phyloP scores from a whole-genome alignment of 1,140 invertebrate genomes.

The Drosophila suzukii region DNA sequence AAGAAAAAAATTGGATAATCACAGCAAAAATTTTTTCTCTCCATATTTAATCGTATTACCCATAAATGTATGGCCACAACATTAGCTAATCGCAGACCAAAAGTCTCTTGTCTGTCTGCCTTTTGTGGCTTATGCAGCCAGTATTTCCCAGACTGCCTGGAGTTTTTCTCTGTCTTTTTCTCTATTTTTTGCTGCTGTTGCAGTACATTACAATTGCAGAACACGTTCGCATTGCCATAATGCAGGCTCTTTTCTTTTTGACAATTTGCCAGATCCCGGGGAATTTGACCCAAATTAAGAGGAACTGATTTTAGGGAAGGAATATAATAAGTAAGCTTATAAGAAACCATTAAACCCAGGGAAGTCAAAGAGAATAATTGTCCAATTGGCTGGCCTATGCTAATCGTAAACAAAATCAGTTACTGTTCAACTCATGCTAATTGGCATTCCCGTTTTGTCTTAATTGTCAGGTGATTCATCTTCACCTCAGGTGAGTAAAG shows the following conservation, averaged over 20 bases:
- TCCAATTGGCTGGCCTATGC: slow-evolving; percentile 1
- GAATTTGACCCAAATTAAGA: slow-evolving; percentile 31
- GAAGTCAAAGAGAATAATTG: not conserved
- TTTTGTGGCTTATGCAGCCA: slow-evolving; percentile 23
- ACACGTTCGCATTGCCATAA: slow-evolving; percentile 44
- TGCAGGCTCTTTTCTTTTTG: slow-evolving; percentile 35
- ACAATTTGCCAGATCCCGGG: slow-evolving; percentile 36
- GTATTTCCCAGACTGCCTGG: slow-evolving; percentile 46
- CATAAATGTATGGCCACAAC: slow-evolving; percentile 17
- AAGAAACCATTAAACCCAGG: not conserved
- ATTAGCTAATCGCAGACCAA: slow-evolving; percentile 48
- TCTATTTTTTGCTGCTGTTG: slow-evolving; percentile 13
- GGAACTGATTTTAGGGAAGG: slow-evolving; percentile 6
- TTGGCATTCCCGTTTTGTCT: not conserved
- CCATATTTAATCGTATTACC: slow-evolving; percentile 22
- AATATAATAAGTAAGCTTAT: not conserved
- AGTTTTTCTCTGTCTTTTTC: slow-evolving; percentile 13
- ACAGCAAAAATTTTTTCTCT: not conserved
- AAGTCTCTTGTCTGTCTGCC: slow-evolving; percentile 37
- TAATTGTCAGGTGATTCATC: slow-evolving; percentile 28
- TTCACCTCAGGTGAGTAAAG: not conserved
- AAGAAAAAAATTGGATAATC: slow-evolving; percentile 11
- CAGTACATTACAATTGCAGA: slow-evolving; percentile 28
- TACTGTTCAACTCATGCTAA: not conserved
- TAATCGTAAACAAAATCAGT: not conserved